These are phyloP conservation scores for Pteruthius melanotis DNA, from an alignment of 2,113 vertebrate species.

Conservation along the genomic window DNA sequence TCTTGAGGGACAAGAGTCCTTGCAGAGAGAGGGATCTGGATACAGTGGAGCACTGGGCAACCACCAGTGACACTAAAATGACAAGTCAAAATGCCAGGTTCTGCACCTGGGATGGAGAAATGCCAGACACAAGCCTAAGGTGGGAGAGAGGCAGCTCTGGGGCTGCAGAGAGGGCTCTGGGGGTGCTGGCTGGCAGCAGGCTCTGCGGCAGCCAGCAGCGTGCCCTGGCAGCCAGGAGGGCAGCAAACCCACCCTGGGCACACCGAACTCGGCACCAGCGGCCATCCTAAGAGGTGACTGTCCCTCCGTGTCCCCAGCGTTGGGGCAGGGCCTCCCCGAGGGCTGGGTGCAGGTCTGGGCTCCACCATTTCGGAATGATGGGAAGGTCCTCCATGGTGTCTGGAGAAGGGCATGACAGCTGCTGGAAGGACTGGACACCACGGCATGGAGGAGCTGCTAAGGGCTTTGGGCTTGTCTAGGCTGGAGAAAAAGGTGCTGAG, in stretches of 20 bases:
- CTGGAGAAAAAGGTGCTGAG: neutral
- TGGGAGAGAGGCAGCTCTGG: neutral
- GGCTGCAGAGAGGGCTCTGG: neutral
- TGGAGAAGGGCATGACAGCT: neutral
- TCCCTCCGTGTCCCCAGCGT: fast-evolving
- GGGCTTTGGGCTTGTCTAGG: neutral
- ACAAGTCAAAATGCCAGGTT: neutral
- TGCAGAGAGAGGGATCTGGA: neutral
- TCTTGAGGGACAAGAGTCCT: neutral
- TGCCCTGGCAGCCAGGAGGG: neutral
- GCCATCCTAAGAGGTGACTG: neutral
- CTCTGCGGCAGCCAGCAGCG: neutral
- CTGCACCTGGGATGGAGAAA: neutral
- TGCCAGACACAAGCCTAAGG: neutral
- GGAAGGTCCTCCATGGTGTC: neutral
- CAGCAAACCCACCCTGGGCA: neutral
- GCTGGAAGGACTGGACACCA: neutral
- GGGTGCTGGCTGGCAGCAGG: neutral
- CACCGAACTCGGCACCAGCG: neutral
- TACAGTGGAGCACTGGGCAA: neutral
- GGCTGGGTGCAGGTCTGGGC: neutral
- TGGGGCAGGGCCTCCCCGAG: neutral
- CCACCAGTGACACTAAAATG: neutral
- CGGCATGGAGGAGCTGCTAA: neutral
- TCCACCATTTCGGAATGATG: neutral